Conservation (phyloP, 2,797 vertebrate species). For the Lindbergichthys nudifrons region DNA sequence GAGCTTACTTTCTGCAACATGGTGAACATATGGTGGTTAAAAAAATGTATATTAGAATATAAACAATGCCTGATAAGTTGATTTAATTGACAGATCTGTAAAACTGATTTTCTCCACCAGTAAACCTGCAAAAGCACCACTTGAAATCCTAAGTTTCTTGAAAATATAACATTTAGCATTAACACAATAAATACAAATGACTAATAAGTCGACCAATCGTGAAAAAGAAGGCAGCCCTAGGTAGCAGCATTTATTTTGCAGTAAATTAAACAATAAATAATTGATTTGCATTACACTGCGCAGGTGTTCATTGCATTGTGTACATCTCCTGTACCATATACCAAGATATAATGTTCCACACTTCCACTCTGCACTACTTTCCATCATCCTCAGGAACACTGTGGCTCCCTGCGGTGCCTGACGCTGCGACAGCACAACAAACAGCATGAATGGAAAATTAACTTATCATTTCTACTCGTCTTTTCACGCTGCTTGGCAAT, state of each 20-base stretch:
- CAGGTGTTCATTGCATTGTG: slow-evolving; percentile 23
- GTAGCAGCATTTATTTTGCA: slow-evolving; percentile 18
- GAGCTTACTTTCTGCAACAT: slow-evolving; percentile 7
- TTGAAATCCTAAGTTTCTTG: too few species aligned
- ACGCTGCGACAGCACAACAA: slow-evolving; percentile 46
- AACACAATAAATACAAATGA: too few species aligned
- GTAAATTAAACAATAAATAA: neutral
- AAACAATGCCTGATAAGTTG: too few species aligned
- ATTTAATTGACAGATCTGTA: too few species aligned
- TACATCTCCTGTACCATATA: slow-evolving; percentile 20
- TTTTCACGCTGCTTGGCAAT: slow-evolving; percentile 31
- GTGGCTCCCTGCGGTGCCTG: slow-evolving; percentile 24
- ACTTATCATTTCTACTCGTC: slow-evolving; percentile 24
- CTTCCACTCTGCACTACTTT: slow-evolving; percentile 34
- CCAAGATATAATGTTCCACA: slow-evolving; percentile 33
- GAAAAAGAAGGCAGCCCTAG: too few species aligned
- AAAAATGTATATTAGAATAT: too few species aligned
- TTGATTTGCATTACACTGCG: slow-evolving; percentile 7
- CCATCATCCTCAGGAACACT: slow-evolving; percentile 33
- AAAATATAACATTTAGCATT: too few species aligned
- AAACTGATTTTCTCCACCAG: too few species aligned
- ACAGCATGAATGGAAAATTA: slow-evolving; percentile 33
- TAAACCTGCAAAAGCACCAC: too few species aligned
- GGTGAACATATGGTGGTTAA: neutral
- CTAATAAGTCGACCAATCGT: too few species aligned